Percentiles rank a stretch among this genome's conserved stretches.
Conservation (phyloP, 2,888 invertebrate genomes). For the Zaprionus obscuricornis region DNA sequence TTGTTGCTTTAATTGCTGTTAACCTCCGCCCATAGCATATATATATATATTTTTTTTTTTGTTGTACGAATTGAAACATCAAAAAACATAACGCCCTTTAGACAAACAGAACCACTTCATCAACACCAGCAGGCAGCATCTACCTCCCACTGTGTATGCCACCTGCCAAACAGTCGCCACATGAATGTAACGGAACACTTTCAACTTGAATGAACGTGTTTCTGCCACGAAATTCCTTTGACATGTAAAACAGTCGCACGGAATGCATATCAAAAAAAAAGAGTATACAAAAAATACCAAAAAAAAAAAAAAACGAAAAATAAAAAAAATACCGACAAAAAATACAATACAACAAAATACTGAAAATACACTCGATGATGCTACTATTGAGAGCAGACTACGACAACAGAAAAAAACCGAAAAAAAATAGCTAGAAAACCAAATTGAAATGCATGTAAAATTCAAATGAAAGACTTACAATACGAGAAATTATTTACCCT, state of each 20-base stretch:
- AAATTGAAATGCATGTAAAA: conserved; percentile 69
- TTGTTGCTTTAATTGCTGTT: conserved; percentile 53
- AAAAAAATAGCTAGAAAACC: conserved; percentile 31
- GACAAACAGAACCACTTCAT: conserved; percentile 10
- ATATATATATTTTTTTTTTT: too few relatives aligned
- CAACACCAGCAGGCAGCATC: not conserved
- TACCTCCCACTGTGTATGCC: not conserved
- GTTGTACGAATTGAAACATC: conserved; percentile 52
- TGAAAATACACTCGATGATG: conserved; percentile 28
- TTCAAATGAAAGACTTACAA: conserved; percentile 64
- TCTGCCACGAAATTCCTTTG: conserved; percentile 55
- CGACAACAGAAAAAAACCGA: conserved; percentile 15
- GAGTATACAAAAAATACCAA: too few relatives aligned
- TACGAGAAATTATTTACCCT: conserved; percentile 53
- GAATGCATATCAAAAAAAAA: conserved; percentile 34
- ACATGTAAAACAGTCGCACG: conserved; percentile 61
- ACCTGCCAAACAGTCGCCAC: too few relatives aligned
- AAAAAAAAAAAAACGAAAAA: conserved; percentile 4
- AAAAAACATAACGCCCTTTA: conserved; percentile 14
- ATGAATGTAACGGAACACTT: conserved; percentile 32
- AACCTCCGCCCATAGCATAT: conserved; percentile 17
- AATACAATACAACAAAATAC: not conserved
- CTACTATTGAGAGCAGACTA: too few relatives aligned
- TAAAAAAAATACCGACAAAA: conserved; percentile 9
- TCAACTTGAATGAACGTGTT: conserved; percentile 36